These are phyloP conservation scores for Magallana angulata DNA, from an alignment of 1,140 invertebrate genomes.

Conservation along the genomic window DNA sequence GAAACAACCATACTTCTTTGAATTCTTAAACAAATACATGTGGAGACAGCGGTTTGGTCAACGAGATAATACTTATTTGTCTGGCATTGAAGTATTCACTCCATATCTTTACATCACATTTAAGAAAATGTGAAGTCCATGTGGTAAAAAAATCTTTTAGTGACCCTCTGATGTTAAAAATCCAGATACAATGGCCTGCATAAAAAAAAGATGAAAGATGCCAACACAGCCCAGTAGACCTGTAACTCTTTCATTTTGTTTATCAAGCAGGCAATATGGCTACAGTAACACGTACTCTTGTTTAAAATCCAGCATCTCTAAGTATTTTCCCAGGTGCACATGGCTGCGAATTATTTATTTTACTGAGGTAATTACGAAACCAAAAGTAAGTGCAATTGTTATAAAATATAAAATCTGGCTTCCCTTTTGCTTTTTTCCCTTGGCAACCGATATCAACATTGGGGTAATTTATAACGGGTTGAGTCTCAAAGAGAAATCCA, in stretches of 20 bases:
- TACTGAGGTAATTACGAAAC: slow-evolving; percentile 33
- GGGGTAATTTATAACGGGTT: neutral
- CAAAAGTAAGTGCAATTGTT: slow-evolving; percentile 19
- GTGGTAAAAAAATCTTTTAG: neutral
- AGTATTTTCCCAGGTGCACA: slow-evolving; percentile 32
- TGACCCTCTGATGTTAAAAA: slow-evolving; percentile 15
- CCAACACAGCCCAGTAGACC: neutral
- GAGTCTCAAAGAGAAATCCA: neutral
- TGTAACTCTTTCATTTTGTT: slow-evolving; percentile 31
- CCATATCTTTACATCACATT: too few relatives aligned
- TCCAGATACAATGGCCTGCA: neutral
- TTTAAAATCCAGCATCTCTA: slow-evolving; percentile 17
- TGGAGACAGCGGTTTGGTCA: too few relatives aligned
- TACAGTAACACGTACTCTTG: slow-evolving; percentile 15
- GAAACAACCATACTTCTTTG: too few relatives aligned
- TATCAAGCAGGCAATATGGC: slow-evolving; percentile 31
- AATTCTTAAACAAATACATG: too few relatives aligned
- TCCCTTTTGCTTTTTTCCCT: neutral
- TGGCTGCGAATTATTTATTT: slow-evolving; percentile 23
- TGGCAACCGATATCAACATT: slow-evolving; percentile 33
- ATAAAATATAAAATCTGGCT: slow-evolving; percentile 29
- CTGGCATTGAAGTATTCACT: too few relatives aligned
- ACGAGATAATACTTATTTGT: too few relatives aligned
- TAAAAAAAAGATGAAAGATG: slow-evolving; percentile 29
- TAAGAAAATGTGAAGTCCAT: neutral